Evolutionary conservation across 2,797 vertebrate genomes (phyloP).

Genomic region (Euphonia xanthogaster): DNA sequence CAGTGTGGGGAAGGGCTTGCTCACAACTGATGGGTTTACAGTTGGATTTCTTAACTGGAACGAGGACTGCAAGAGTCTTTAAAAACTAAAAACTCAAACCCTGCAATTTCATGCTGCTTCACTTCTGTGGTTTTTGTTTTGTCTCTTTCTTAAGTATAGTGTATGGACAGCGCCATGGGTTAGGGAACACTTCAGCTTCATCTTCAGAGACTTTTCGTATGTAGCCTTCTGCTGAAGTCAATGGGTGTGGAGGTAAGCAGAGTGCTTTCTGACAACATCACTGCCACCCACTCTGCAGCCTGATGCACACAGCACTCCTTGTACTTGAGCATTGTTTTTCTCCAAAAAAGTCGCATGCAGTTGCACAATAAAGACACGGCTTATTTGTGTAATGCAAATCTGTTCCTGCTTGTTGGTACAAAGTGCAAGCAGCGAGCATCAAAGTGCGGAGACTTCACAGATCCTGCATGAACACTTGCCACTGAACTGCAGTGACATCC

Average conservation of each 20-base stretch:
- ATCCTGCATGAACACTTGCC: conserved; percentile 31
- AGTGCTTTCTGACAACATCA: conserved; percentile 10
- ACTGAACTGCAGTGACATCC: background rate
- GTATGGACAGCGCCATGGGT: conserved; percentile 36
- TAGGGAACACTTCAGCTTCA: conserved; percentile 38
- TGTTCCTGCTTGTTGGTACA: background rate
- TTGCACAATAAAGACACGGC: conserved; percentile 34
- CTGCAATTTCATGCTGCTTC: conserved; percentile 20
- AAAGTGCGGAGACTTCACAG: background rate
- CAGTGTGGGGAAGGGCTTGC: background rate
- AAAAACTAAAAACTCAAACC: background rate
- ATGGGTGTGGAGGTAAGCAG: conserved; percentile 65
- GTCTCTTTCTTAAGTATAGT: conserved; percentile 53
- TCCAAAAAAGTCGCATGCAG: background rate
- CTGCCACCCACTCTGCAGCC: conserved; percentile 37
- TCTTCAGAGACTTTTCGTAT: conserved; percentile 40
- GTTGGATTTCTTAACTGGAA: background rate
- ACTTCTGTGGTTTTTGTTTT: conserved; percentile 62
- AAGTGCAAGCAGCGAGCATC: background rate
- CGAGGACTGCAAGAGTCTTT: background rate
- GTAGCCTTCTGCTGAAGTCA: conserved; percentile 55
- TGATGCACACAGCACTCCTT: conserved; percentile 39
- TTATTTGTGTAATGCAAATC: background rate
- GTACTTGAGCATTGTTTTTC: conserved; percentile 12
- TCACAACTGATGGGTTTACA: background rate